Evolutionary conservation across 2,888 invertebrate genomes (phyloP).

Genomic region (Andrena chrysosceles): DNA sequence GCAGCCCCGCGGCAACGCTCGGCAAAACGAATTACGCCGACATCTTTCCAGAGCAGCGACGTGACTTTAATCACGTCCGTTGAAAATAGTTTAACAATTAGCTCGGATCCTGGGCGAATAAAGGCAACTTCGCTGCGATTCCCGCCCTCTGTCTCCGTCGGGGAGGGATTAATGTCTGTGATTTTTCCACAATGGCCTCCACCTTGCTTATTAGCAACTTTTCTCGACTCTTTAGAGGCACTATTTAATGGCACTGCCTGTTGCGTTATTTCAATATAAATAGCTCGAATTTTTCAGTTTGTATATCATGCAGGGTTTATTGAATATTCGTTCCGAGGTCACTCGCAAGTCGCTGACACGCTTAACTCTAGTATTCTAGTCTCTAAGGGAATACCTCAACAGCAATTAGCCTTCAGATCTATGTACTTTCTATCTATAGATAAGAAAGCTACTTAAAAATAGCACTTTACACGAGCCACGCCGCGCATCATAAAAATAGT

Average conservation of each 20-base stretch:
- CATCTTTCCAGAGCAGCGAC: slow-evolving; percentile 52
- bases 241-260: neutral
- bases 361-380: too few relatives aligned
- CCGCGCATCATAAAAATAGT: slow-evolving; percentile 6
- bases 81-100: slow-evolving; percentile 54
- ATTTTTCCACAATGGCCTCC: neutral
- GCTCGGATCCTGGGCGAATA: slow-evolving; percentile 24
- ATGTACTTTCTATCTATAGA: neutral
- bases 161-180: neutral
- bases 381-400: too few relatives aligned
- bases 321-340: too few relatives aligned
- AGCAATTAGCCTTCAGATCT: neutral
- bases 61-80: slow-evolving; percentile 48
- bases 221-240: neutral
- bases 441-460: neutral
- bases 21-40: slow-evolving; percentile 57
- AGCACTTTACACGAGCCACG: neutral
- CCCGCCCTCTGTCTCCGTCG: neutral
- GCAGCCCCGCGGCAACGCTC: slow-evolving; percentile 26
- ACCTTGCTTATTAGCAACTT: neutral
- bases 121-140: slow-evolving; percentile 17
- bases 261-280: too few relatives aligned
- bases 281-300: too few relatives aligned
- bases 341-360: too few relatives aligned
- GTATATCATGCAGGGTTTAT: too few relatives aligned